Conservation (phyloP, 2,113 vertebrate species). For the Strix uralensis region DNA sequence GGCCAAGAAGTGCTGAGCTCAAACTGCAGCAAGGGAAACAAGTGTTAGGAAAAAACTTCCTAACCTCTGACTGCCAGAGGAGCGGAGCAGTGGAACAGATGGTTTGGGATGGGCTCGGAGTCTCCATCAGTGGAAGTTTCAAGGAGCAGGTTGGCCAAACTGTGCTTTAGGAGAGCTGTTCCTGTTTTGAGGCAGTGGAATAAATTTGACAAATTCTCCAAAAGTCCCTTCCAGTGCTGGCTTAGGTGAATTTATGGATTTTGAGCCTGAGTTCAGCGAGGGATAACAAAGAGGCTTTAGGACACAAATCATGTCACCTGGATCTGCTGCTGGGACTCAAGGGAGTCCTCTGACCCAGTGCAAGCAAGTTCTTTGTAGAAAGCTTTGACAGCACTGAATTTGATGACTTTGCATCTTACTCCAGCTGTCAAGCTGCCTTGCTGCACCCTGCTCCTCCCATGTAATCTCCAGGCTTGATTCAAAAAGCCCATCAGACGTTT, state of each 20-base stretch:
- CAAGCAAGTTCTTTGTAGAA: neutral
- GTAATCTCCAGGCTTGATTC: neutral
- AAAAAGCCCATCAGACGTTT: neutral
- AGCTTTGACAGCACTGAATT: neutral
- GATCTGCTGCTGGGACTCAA: neutral
- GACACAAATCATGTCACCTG: neutral
- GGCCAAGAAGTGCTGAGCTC: conserved; percentile 8
- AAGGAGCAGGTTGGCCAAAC: neutral
- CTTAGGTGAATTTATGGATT: neutral
- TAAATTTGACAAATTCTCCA: conserved; percentile 21
- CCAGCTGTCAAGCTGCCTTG: neutral
- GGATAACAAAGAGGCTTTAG: neutral
- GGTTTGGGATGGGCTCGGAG: neutral
- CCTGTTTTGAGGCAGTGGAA: conserved; percentile 27
- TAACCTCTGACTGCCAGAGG: neutral
- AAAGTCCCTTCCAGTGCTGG: neutral
- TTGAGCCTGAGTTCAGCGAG: neutral
- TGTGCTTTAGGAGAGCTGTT: neutral
- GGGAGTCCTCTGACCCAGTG: neutral
- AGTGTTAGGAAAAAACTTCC: conserved; percentile 19
- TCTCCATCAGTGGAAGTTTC: neutral
- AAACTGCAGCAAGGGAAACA: neutral
- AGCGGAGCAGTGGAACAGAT: conserved; percentile 16
- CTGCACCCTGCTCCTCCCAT: neutral
- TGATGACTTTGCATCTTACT: neutral